Conservation (phyloP, 1,140 invertebrate species). For the Drosophila murphyi region DNA sequence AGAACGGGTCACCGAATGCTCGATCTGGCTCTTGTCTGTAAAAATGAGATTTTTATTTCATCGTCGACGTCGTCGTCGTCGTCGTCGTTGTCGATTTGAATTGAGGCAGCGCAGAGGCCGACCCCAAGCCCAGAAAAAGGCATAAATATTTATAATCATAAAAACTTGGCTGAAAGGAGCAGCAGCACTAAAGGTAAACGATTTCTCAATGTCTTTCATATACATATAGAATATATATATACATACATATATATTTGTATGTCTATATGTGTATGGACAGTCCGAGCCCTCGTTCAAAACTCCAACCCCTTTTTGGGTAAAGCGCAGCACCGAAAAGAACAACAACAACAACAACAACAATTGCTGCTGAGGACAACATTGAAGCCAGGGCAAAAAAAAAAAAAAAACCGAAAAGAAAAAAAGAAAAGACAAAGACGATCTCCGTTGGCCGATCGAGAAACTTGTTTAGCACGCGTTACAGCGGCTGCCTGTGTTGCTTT, state of each 20-base stretch:
- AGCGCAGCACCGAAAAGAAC: slow-evolving; percentile 3
- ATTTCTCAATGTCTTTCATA: slow-evolving; percentile 81
- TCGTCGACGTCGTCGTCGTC: slow-evolving; percentile 47
- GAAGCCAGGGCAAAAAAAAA: slow-evolving; percentile 8
- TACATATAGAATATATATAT: slow-evolving; percentile 9
- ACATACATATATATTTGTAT: no score
- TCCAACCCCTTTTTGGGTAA: slow-evolving; percentile 5
- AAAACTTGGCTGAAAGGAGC: slow-evolving; percentile 57
- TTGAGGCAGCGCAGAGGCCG: slow-evolving; percentile 23
- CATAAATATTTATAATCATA: slow-evolving; percentile 83
- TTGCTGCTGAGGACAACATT: slow-evolving; percentile 10
- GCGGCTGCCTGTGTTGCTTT: slow-evolving; percentile 79
- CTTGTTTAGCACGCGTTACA: slow-evolving; percentile 82
- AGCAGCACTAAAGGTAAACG: slow-evolving; percentile 68
- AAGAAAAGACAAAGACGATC: slow-evolving; percentile 69
- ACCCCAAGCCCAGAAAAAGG: slow-evolving; percentile 34
- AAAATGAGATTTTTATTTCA: slow-evolving; percentile 73
- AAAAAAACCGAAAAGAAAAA: slow-evolving; percentile 5
- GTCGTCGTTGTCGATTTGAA: slow-evolving; percentile 54
- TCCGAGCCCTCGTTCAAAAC: slow-evolving; percentile 20
- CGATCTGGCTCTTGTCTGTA: slow-evolving; percentile 39
- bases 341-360: slow-evolving; percentile 1
- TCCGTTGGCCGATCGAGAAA: slow-evolving; percentile 62
- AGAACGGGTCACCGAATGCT: not conserved
- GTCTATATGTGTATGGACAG: slow-evolving; percentile 28